These are phyloP conservation scores for Allacma fusca DNA, from an alignment of 2,888 invertebrate species.

Conservation along the genomic window DNA sequence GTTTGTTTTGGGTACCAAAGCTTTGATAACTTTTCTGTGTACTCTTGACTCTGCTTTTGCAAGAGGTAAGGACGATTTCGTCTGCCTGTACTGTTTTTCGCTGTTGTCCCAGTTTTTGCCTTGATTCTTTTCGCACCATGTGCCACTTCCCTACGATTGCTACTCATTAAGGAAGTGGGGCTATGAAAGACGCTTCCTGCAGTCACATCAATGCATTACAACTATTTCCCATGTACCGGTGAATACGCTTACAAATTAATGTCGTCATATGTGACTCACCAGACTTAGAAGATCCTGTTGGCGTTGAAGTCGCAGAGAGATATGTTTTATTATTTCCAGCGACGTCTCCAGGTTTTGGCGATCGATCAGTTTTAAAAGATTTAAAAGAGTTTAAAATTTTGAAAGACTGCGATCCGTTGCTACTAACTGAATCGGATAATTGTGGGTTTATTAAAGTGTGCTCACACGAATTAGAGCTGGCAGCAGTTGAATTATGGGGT, in stretches of 20 bases:
- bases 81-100: neutral
- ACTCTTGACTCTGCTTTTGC: neutral
- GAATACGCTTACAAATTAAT: too few relatives aligned
- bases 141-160: neutral
- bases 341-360: neutral
- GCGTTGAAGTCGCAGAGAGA: too few relatives aligned
- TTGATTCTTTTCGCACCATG: neutral
- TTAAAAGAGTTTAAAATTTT: neutral
- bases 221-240: too few relatives aligned
- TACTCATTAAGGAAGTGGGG: neutral
- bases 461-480: neutral
- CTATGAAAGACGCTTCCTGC: neutral
- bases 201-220: too few relatives aligned
- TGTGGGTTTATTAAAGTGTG: neutral
- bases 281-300: too few relatives aligned
- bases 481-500: neutral
- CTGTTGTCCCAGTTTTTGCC: neutral
- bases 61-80: neutral
- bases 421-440: neutral
- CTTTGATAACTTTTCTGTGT: neutral
- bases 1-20: constrained; percentile 3
- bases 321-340: neutral
- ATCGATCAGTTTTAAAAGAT: neutral
- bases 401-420: neutral
- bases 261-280: too few relatives aligned